These are phyloP conservation scores for Hetaerina titia DNA, from an alignment of 2,888 invertebrate species.

Conservation along the genomic window DNA sequence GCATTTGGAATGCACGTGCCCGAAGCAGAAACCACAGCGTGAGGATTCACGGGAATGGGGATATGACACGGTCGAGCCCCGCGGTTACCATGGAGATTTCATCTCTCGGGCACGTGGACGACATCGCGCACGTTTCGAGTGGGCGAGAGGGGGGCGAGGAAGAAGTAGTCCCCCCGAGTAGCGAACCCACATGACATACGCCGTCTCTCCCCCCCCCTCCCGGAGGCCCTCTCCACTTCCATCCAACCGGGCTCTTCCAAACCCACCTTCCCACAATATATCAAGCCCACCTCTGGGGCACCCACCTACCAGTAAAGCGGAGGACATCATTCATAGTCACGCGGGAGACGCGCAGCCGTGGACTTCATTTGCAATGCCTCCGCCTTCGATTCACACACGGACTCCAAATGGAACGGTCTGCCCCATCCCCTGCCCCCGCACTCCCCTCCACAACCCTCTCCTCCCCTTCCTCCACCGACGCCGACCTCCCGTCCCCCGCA, in stretches of 20 bases:
- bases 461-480: background rate
- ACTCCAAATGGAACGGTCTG: background rate
- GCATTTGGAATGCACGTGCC: too few relatives aligned
- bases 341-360: background rate
- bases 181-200: background rate
- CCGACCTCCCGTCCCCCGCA: background rate
- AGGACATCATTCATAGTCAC: constrained; percentile 17
- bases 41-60: too few relatives aligned
- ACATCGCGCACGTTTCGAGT: background rate
- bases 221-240: too few relatives aligned
- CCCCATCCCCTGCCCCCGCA: background rate
- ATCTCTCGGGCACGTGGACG: background rate
- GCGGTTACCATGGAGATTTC: background rate
- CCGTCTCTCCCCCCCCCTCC: too few relatives aligned
- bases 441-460: background rate
- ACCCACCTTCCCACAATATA: background rate
- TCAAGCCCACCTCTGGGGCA: background rate
- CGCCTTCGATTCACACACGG: constrained; percentile 7
- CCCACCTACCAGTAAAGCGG: background rate
- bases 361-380: background rate
- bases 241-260: background rate
- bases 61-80: background rate
- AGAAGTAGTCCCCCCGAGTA: background rate
- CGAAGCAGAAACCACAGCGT: too few relatives aligned
- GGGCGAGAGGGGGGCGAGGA: background rate